Base-by-base conservation (phyloP, 2,797 vertebrate genomes). In the Bradypus variegatus region DNA sequence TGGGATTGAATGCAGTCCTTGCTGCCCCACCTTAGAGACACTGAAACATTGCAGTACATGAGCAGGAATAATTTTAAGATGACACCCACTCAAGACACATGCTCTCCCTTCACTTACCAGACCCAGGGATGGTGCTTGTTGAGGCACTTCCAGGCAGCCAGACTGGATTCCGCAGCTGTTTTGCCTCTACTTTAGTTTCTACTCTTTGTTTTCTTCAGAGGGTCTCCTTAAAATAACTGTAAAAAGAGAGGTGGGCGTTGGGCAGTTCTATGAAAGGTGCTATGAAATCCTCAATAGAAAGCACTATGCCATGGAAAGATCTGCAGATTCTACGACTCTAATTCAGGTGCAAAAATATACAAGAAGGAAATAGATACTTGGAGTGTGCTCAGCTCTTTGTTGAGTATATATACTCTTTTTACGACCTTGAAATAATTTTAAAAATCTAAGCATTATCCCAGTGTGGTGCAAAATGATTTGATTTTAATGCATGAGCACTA, bases 361-460 rank as follows among this genome's bases (percentile, higher is more conserved):
- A 58, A 38, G 48, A 27, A 73, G n/a, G 27, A 38, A 82, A 64
- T 16, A 23, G 8, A 69, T 38, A 2, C 7, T 41, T 41, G 58
- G 4, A 19, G 25, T 12, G 21, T n/a, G 2, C 6, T 45, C 6
- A 15, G n/a, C 5, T 88, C 11, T 62, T 76, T 78, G n/a, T 70
- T 83, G 18, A 67, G 31, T 7, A 60, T 60, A 36, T 58, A 77
- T 84, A 6, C 45, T 73, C 3, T 92, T 88, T 41, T 64, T 18
- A 6, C 77, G 78, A 60, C 29, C 80, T 75, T 67, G n/a, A 83
- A 90, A 41, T 73, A 76, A 36, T 91, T 89, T 91, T 62, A n/a
- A n/a, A 92, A 90, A 64, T 55, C 8, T 69, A n/a, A 89, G 3
- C 1, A 41, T 91, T 82, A 80, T n/a, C 38, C 69, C 64, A n/a